Evolutionary conservation across 2,888 invertebrate species (phyloP).

Genomic region (Coelinius sp.): DNA sequence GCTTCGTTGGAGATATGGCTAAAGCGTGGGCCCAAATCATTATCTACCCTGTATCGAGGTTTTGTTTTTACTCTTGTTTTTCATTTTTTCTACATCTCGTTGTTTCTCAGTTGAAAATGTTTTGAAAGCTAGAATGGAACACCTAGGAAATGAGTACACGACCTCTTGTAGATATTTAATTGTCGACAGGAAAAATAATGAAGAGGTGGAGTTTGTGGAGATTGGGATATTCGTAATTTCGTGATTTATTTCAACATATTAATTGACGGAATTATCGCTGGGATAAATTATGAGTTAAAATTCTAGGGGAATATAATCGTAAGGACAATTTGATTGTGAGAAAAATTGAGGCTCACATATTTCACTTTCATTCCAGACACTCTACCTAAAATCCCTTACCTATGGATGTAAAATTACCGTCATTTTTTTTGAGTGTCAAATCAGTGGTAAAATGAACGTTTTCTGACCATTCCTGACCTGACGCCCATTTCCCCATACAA

Average conservation of each 20-base stretch:
- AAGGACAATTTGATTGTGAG: too few relatives aligned
- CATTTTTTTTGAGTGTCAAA: too few relatives aligned
- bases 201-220: not conserved
- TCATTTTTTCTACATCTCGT: too few relatives aligned
- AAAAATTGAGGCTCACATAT: too few relatives aligned
- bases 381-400: too few relatives aligned
- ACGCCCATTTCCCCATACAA: too few relatives aligned
- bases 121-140: not conserved
- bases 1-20: constrained; percentile 23
- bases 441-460: too few relatives aligned
- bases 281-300: not conserved
- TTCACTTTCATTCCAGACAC: too few relatives aligned
- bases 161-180: not conserved
- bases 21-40: constrained; percentile 14
- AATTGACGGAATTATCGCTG: not conserved
- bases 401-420: too few relatives aligned
- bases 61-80: not conserved
- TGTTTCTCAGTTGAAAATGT: not conserved
- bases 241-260: not conserved
- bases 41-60: not conserved
- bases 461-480: too few relatives aligned
- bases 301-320: too few relatives aligned
- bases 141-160: not conserved
- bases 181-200: not conserved
- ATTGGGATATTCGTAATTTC: not conserved